Evolutionary conservation across 2,113 vertebrate species (phyloP).

Genomic region (Takifugu flavidus): DNA sequence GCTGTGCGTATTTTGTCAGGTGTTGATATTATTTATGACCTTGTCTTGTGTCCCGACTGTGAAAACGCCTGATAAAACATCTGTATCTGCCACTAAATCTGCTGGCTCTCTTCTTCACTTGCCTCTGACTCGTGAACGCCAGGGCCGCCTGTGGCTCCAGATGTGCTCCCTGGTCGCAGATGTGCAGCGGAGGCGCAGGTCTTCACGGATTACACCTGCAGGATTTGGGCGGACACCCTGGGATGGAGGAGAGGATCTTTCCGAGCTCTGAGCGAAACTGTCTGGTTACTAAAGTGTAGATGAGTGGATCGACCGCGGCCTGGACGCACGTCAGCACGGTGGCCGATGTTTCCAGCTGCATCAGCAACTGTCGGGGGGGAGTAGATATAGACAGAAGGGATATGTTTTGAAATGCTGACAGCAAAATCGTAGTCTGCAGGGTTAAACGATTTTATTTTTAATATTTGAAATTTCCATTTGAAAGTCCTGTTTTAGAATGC

Average conservation of each 20-base stretch:
- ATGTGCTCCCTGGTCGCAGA: neutral
- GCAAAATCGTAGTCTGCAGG: neutral
- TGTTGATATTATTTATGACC: slow-evolving; percentile 81
- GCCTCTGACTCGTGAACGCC: slow-evolving; percentile 4
- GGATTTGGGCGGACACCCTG: slow-evolving; percentile 20
- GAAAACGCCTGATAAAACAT: slow-evolving; percentile 80
- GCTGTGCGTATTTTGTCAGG: slow-evolving; percentile 76
- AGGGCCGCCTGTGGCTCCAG: neutral
- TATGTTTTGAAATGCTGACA: neutral
- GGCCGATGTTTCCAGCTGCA: slow-evolving; percentile 57
- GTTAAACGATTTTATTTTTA: too few species aligned
- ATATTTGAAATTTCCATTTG: too few species aligned
- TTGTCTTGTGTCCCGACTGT: slow-evolving; percentile 82
- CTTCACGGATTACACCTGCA: neutral
- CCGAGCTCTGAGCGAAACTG: slow-evolving; percentile 61
- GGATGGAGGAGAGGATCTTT: slow-evolving; percentile 49
- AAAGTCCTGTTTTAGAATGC: too few species aligned
- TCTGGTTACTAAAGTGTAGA: slow-evolving; percentile 65
- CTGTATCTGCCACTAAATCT: slow-evolving; percentile 75
- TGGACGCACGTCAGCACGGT: slow-evolving; percentile 60
- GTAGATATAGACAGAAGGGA: neutral
- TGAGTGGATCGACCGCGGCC: slow-evolving; percentile 63
- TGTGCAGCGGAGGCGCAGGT: neutral
- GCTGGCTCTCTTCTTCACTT: slow-evolving; percentile 35
- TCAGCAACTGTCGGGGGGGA: slow-evolving; percentile 20